These are phyloP conservation scores for Caenorhabditis angaria DNA, from an alignment of 2,888 invertebrate genomes.

Conservation along the genomic window DNA sequence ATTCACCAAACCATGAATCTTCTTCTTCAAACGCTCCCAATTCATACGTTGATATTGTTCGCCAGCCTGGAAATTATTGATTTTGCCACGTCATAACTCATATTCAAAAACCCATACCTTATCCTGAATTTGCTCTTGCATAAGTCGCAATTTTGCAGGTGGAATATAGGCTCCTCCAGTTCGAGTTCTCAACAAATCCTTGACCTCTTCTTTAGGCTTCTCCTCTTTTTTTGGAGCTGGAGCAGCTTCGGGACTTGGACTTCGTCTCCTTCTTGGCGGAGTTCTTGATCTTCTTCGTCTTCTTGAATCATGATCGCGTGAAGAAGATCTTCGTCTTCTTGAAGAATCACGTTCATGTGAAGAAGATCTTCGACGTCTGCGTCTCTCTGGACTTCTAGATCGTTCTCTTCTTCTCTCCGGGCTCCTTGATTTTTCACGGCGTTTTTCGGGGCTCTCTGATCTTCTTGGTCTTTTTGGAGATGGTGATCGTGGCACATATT, in stretches of 20 bases:
- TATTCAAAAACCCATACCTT: conserved; percentile 78
- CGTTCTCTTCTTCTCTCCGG: not conserved
- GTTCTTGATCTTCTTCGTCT: not conserved
- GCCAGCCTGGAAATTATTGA: conserved; percentile 74
- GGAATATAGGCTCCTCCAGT: conserved; percentile 87
- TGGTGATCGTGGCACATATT: not conserved
- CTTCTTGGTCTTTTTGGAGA: too few species aligned
- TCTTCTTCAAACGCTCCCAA: conserved; percentile 98
- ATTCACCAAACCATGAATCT: conserved; percentile 95
- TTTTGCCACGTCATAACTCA: not conserved
- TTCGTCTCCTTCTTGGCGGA: not conserved
- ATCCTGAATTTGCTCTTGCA: conserved; percentile 91
- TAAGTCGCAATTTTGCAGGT: conserved; percentile 90
- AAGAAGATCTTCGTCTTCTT: conserved; percentile 1
- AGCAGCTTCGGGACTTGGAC: not conserved
- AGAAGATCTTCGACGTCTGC: not conserved
- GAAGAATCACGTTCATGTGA: not conserved
- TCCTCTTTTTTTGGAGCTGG: conserved; percentile 9
- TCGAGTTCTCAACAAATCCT: conserved; percentile 51
- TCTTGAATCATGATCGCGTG: too few species aligned
- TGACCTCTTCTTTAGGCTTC: conserved; percentile 43
- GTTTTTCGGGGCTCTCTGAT: not conserved
- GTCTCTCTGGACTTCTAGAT: not conserved
- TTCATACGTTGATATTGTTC: conserved; percentile 92
- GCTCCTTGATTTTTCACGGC: not conserved